A percentile compares a stretch with the other conserved stretches of the same genome.
These are phyloP conservation scores for Hyperoplus lanceolatus DNA, from an alignment of 2,797 vertebrate species.

Conservation along the genomic window DNA sequence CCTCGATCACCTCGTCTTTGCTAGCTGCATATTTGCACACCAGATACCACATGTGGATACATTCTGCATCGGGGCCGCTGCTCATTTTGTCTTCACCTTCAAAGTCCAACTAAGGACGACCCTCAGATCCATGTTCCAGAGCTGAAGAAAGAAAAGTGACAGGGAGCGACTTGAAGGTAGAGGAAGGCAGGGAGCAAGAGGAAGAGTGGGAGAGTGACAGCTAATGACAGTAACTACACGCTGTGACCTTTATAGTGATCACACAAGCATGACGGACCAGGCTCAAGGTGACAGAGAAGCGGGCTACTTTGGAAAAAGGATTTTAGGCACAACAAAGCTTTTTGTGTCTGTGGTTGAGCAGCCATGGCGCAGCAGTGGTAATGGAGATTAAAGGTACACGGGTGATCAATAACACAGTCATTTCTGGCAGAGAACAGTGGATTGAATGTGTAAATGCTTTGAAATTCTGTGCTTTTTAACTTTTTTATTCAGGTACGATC, in stretches of 20 bases:
- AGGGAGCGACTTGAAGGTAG: constrained; percentile 73
- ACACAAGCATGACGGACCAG: constrained; percentile 85
- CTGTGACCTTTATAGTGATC: constrained; percentile 87
- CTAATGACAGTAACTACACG: constrained; percentile 89
- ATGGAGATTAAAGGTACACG: constrained; percentile 54
- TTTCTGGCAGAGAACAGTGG: constrained; percentile 35
- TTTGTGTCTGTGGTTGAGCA: constrained; percentile 54
- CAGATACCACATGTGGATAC: constrained; percentile 26
- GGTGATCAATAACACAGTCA: constrained; percentile 49
- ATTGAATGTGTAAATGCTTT: constrained; percentile 24
- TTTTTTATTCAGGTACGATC: constrained; percentile 29
- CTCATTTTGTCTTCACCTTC: constrained; percentile 77
- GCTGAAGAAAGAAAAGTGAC: constrained; percentile 77
- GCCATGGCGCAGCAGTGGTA: constrained; percentile 45
- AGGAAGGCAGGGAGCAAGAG: constrained; percentile 64
- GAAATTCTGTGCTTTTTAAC: constrained; percentile 7
- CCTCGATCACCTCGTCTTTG: constrained; percentile 60
- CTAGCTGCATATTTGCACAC: constrained; percentile 36
- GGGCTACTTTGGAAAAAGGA: constrained; percentile 62
- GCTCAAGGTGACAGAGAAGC: constrained; percentile 84
- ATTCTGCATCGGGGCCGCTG: constrained; percentile 49
- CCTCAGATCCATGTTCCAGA: constrained; percentile 80
- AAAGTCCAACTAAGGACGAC: constrained; percentile 79
- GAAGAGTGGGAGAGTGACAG: constrained; percentile 84
- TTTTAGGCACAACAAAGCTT: constrained; percentile 66